These are phyloP conservation scores for Synanthedon myopaeformis DNA, from an alignment of 2,888 invertebrate genomes.

Conservation along the genomic window DNA sequence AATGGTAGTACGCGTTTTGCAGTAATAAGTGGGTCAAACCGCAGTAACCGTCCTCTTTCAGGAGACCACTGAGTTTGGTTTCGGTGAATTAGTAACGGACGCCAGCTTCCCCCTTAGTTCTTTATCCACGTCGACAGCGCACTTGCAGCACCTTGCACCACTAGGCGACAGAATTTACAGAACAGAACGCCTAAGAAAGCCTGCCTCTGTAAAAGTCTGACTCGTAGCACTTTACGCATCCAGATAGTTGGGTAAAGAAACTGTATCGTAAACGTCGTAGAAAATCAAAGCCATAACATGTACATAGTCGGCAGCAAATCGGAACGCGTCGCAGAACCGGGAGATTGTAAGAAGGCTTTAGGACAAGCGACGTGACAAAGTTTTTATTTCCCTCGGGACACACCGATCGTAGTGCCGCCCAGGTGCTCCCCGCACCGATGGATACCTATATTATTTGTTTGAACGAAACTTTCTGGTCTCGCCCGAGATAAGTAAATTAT, in stretches of 20 bases:
- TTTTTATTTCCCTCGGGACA: constrained; percentile 68
- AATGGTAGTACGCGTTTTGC: no score
- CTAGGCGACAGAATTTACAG: no score
- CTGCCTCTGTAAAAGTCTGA: no score
- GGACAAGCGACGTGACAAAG: constrained; percentile 68
- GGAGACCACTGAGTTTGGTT: no score
- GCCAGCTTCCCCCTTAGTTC: no score
- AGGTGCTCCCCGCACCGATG: constrained; percentile 59
- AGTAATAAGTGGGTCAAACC: no score
- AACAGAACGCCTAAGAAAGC: no score
- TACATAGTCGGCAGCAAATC: constrained; percentile 52
- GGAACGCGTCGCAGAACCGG: constrained; percentile 46
- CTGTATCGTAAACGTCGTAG: constrained; percentile 64
- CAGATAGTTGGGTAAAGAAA: constrained; percentile 31
- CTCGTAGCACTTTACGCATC: constrained; percentile 20
- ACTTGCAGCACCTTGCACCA: no score
- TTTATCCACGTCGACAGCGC: no score
- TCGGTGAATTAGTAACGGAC: no score
- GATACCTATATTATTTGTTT: constrained; percentile 70
- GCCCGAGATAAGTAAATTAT: constrained; percentile 66
- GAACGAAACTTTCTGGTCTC: constrained; percentile 66
- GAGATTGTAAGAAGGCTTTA: constrained; percentile 62
- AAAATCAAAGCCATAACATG: constrained; percentile 64
- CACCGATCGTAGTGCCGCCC: constrained; percentile 59
- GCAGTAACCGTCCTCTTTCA: no score